Evolutionary conservation across 1,140 invertebrate species (phyloP), one percentile per base, ranked within the genome.

Genomic region (Pseudomyrmex dendroicus): DNA sequence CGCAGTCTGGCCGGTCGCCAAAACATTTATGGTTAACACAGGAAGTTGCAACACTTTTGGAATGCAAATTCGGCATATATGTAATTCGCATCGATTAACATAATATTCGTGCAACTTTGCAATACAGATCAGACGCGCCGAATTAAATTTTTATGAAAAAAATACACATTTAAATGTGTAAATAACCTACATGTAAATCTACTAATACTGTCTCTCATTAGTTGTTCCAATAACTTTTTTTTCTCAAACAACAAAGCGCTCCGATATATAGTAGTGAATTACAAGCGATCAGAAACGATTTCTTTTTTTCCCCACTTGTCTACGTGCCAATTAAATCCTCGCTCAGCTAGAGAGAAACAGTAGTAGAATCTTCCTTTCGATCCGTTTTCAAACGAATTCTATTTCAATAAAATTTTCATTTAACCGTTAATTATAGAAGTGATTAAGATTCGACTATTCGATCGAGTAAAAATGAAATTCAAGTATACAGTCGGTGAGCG

Each of bases 1-100:
- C 25, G 85, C 66, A 80, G 67, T 87, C 86, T 92, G 92, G 91
- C 90, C 67, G 15, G 17, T 9, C 17, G 89, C 92, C 91, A 92
- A 85, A 82, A 84, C 89, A 82, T 91, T 92, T 91, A 91, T 63
- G 61, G n/a, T 48, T 50, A 73, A 72, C 48, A 63, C 50, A 13
- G 57, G 57, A 20, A 74, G 57, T 70, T 82, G 73, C 74, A 83
- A 88, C 73, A 84, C 46, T 88, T 88, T 78, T 35, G 22, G 50
- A 64, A 82, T 67, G 73, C 17, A 59, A 54, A 77, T 77, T 76
- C 25, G 48, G 44, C 7, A 66, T 7, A 0, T 35, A 35, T 56
- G 4, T 48, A 70, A 70, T 80, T 70, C 48, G n/a, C 0, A 17
- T 48, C 20, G 44, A 70, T 70, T 70, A 70, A 61, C 8, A 46